Evolutionary conservation across 1,140 invertebrate genomes (phyloP).

Genomic region (Orussus abietinus): DNA sequence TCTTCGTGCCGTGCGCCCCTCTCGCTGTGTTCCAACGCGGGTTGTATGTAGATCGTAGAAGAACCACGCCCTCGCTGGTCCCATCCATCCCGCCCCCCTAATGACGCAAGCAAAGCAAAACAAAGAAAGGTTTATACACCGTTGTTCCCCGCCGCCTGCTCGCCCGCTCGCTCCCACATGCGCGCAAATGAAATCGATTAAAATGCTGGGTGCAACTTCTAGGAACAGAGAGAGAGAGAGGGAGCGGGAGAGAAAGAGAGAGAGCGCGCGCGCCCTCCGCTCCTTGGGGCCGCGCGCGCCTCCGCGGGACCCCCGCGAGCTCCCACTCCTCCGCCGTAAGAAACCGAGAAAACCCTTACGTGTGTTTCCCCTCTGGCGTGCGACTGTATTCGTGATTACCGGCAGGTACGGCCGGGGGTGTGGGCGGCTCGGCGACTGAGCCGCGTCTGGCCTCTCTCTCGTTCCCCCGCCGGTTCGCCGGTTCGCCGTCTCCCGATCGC

Average conservation of each 20-base stretch:
- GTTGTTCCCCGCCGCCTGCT: conserved; percentile 10
- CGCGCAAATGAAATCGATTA: conserved; percentile 56
- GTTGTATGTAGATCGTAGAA: conserved; percentile 43
- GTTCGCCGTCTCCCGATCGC: no score
- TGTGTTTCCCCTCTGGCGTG: conserved; percentile 29
- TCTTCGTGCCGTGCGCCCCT: neutral
- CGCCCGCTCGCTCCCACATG: conserved; percentile 42
- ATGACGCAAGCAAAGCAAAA: conserved; percentile 54
- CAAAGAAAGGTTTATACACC: conserved; percentile 54
- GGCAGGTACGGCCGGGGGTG: no score
- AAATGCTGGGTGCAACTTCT: conserved; percentile 55
- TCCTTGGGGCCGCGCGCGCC: conserved; percentile 20
- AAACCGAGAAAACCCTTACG: conserved; percentile 51
- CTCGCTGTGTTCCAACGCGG: no score
- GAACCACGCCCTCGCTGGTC: conserved; percentile 46
- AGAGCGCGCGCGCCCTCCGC: conserved; percentile 3
- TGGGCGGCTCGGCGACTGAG: no score
- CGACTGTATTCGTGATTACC: conserved; percentile 2
- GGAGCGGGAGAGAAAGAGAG: no score
- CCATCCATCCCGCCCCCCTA: conserved; percentile 41
- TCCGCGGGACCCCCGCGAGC: conserved; percentile 23
- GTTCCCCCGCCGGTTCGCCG: no score
- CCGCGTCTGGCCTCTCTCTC: no score
- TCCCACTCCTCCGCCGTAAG: conserved; percentile 38
- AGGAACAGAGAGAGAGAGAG: no score